Conservation (phyloP, 2,113 vertebrate genomes). For the Zingel zingel region DNA sequence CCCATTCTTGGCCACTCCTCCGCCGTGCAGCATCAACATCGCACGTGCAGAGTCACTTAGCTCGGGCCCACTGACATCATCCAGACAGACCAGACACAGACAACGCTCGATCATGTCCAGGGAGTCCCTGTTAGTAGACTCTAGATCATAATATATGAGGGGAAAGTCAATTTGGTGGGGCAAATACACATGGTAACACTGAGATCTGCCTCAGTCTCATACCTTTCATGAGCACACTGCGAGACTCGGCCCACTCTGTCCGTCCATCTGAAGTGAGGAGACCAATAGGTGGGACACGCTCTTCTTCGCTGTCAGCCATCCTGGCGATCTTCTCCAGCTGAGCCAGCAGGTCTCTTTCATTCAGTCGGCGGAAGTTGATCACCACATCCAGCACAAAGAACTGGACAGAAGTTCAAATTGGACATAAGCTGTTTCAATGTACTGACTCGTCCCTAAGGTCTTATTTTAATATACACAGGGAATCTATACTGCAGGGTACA, state of each 20-base stretch:
- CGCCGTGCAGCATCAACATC: slow-evolving; percentile 91
- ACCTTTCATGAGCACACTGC: slow-evolving; percentile 92
- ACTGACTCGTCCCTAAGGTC: background rate
- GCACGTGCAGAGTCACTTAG: slow-evolving; percentile 87
- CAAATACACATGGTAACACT: background rate
- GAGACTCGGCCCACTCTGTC: slow-evolving; percentile 93
- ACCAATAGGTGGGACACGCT: slow-evolving; percentile 90
- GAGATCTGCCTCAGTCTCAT: background rate
- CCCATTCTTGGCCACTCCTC: slow-evolving; percentile 87
- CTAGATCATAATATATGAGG: slow-evolving; percentile 70
- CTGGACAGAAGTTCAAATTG: slow-evolving; percentile 69
- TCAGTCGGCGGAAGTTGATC: slow-evolving; percentile 96
- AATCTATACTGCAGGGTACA: background rate
- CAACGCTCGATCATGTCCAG: slow-evolving; percentile 97
- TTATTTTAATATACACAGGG: background rate
- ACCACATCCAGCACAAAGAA: slow-evolving; percentile 99
- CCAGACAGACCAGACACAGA: slow-evolving; percentile 94
- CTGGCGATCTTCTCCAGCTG: slow-evolving; percentile 93
- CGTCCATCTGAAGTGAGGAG: slow-evolving; percentile 94
- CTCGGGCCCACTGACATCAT: slow-evolving; percentile 82
- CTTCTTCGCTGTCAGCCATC: slow-evolving; percentile 92
- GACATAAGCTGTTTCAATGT: slow-evolving; percentile 13
- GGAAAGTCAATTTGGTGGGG: background rate
- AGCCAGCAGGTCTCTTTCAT: slow-evolving; percentile 94
- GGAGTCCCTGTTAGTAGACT: slow-evolving; percentile 97